Evolutionary conservation across 1,140 invertebrate genomes (phyloP).

Genomic region (Tetraneura akinire): DNA sequence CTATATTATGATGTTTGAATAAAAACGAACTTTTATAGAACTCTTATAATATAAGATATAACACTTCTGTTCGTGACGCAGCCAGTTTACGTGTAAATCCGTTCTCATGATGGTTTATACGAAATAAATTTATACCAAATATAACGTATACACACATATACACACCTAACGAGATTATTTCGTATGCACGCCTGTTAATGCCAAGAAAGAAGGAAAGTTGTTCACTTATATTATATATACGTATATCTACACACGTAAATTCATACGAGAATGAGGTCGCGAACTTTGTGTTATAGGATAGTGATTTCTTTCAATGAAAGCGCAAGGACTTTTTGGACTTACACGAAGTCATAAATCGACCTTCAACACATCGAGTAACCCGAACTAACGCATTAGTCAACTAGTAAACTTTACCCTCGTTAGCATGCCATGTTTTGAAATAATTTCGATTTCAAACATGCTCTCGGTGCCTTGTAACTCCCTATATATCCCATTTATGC

Average conservation of each 20-base stretch:
- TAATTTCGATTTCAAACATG: neutral
- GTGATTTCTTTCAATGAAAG: slow-evolving; percentile 19
- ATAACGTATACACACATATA: neutral
- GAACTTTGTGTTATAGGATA: neutral
- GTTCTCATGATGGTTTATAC: neutral
- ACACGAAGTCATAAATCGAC: slow-evolving; percentile 36
- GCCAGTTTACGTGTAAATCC: slow-evolving; percentile 38
- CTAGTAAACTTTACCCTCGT: slow-evolving; percentile 48
- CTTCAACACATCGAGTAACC: slow-evolving; percentile 6
- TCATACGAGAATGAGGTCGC: neutral
- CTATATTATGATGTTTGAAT: neutral
- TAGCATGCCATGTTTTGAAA: slow-evolving; percentile 9
- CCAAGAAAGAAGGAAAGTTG: slow-evolving; percentile 4
- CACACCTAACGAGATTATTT: slow-evolving; percentile 2
- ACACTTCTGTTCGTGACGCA: slow-evolving; percentile 26
- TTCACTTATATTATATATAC: neutral
- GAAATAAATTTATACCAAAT: neutral
- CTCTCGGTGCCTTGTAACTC: neutral
- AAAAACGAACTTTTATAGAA: slow-evolving; percentile 24
- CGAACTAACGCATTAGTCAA: slow-evolving; percentile 24
- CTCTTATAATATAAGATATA: no score
- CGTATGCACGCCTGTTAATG: slow-evolving; percentile 18
- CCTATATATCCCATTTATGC: no score
- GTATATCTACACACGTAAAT: neutral
- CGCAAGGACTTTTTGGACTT: slow-evolving; percentile 19